Conservation (phyloP, 2,888 invertebrate genomes). For the Pristionchus exspectatus region DNA sequence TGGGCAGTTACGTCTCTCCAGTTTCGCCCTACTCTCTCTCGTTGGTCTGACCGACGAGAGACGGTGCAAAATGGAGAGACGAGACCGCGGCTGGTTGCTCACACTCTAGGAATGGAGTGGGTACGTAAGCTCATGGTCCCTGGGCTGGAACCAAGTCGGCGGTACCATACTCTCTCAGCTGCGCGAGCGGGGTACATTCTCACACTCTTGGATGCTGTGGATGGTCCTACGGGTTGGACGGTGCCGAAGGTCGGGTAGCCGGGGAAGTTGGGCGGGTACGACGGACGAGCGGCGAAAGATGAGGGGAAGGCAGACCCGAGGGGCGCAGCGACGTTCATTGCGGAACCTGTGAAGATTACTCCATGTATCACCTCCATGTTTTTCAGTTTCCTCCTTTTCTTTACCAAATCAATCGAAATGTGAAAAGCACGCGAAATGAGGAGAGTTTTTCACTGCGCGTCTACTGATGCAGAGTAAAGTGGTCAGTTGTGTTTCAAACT, state of each 20-base stretch:
- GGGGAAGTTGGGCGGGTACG: constrained; percentile 56
- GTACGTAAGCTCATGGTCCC: background rate
- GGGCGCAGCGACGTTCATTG: background rate
- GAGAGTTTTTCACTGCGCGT: no score
- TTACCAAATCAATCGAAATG: no score
- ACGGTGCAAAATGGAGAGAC: background rate
- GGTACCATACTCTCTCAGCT: background rate
- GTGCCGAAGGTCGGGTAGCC: constrained; percentile 54
- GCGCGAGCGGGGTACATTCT: no score
- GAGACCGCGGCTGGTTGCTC: no score
- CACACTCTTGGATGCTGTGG: constrained; percentile 33
- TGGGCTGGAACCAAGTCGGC: background rate
- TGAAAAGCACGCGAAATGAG: no score
- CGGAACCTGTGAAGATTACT: background rate
- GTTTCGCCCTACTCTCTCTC: background rate
- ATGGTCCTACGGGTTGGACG: constrained; percentile 23
- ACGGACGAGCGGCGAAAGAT: background rate
- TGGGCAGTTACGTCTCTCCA: background rate
- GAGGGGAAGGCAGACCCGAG: background rate
- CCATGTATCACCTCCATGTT: no score
- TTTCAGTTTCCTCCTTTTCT: no score
- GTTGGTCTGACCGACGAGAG: background rate
- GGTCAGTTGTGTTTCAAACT: no score
- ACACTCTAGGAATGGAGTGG: no score
- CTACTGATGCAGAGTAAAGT: no score